These are phyloP conservation scores for Bombus vancouverensis DNA, from an alignment of 1,140 invertebrate species.

Conservation along the genomic window DNA sequence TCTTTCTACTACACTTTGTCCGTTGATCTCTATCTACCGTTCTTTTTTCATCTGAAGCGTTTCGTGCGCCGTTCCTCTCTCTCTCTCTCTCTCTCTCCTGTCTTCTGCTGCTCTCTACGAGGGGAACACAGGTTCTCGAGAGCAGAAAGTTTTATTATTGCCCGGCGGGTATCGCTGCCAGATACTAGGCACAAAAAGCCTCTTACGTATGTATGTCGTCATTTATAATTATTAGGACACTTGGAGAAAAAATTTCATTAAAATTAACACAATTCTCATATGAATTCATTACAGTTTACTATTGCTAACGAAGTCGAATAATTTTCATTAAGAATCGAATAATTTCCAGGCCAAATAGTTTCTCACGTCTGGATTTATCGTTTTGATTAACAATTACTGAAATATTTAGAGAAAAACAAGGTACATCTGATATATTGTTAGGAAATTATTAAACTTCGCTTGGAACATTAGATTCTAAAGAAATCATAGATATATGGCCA, in stretches of 20 bases:
- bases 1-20: conserved; percentile 23
- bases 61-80: not conserved
- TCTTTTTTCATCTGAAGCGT: not conserved
- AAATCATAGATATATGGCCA: too few species aligned
- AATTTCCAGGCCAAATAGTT: too few species aligned
- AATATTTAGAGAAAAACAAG: not conserved
- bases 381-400: not conserved
- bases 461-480: too few species aligned
- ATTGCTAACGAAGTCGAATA: too few species aligned
- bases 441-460: too few species aligned
- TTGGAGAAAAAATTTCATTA: not conserved
- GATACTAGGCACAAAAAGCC: not conserved
- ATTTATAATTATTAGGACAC: not conserved
- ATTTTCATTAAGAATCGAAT: too few species aligned
- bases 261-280: too few species aligned
- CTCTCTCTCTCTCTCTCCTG: not conserved
- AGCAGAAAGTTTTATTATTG: conserved; percentile 49
- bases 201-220: not conserved
- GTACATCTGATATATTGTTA: not conserved
- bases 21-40: conserved; percentile 4
- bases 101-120: conserved; percentile 18
- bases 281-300: too few species aligned
- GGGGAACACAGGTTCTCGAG: conserved; percentile 56
- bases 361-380: too few species aligned
- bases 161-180: conserved; percentile 54